These are phyloP conservation scores for Monodelphis domestica DNA, from an alignment of 2,797 vertebrate species.

Conservation along the genomic window DNA sequence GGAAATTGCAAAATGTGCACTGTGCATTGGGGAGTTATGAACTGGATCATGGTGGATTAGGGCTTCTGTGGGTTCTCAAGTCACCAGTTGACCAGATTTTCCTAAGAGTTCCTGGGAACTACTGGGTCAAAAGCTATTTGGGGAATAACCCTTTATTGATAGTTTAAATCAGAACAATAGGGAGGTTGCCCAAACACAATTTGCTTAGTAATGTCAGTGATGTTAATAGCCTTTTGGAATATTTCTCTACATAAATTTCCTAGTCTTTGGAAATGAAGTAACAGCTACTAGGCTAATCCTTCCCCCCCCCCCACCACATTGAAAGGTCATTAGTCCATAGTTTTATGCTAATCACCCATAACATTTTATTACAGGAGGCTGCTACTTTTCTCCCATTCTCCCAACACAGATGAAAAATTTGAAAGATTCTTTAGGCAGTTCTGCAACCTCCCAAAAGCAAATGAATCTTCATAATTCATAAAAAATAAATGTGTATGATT, in stretches of 20 bases:
- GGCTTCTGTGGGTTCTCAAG: conserved; percentile 57
- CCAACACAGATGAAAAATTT: conserved; percentile 57
- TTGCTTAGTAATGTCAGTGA: conserved; percentile 32
- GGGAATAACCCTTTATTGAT: conserved; percentile 63
- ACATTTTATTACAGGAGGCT: conserved; percentile 49
- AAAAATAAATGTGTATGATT: conserved; percentile 74
- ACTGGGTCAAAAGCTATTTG: conserved; percentile 63
- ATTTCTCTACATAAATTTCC: neutral
- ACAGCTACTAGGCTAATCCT: neutral
- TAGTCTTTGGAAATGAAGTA: conserved; percentile 36
- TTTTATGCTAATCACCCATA: conserved; percentile 38
- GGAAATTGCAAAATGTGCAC: conserved; percentile 77
- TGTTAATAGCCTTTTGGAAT: neutral
- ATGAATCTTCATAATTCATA: conserved; percentile 53
- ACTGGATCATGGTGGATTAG: conserved; percentile 67
- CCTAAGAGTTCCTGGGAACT: conserved; percentile 68
- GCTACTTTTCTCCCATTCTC: conserved; percentile 58
- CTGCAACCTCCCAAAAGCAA: conserved; percentile 12
- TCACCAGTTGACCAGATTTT: conserved; percentile 71
- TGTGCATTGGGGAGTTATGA: conserved; percentile 66
- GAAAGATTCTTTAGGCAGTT: conserved; percentile 35
- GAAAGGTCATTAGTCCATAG: conserved; percentile 37
- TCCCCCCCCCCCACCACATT: neutral
- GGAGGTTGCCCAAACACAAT: neutral
- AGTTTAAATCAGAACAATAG: conserved; percentile 62